phyloP scores from a whole-genome alignment of 2,797 vertebrate species.

The Sebastolobus alascanus region DNA sequence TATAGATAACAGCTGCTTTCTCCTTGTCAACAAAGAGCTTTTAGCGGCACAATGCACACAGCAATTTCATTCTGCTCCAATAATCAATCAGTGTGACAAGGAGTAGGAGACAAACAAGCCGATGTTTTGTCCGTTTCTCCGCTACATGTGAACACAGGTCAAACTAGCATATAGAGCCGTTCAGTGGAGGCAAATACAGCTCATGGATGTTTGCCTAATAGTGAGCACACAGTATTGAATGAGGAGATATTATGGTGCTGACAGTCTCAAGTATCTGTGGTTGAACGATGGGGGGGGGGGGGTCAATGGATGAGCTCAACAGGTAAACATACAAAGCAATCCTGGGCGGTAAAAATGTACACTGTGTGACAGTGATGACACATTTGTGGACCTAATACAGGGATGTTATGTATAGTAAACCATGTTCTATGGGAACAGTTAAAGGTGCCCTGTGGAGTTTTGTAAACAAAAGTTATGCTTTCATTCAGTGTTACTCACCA shows the following conservation, averaged over 20 bases:
- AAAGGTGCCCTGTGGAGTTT: neutral
- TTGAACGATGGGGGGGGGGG: constrained; percentile 13
- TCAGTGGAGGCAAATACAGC: constrained; percentile 21
- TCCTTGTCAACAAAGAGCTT: constrained; percentile 44
- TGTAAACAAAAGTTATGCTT: neutral
- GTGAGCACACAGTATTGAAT: constrained; percentile 34
- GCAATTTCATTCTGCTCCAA: constrained; percentile 32
- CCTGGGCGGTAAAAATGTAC: neutral
- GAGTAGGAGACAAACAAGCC: constrained; percentile 26
- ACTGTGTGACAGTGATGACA: neutral
- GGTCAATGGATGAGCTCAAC: constrained; percentile 29
- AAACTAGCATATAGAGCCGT: neutral
- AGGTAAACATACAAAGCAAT: constrained; percentile 32
- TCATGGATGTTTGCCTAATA: constrained; percentile 56
- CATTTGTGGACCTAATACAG: neutral
- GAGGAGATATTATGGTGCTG: constrained; percentile 42
- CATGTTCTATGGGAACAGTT: neutral
- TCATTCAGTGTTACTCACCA: neutral
- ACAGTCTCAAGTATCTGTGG: constrained; percentile 38
- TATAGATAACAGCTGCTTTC: constrained; percentile 55
- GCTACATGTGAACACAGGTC: constrained; percentile 29
- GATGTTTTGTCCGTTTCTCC: constrained; percentile 28
- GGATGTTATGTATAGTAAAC: neutral
- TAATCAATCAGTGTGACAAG: constrained; percentile 57
- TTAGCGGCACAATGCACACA: constrained; percentile 34